Evolutionary conservation across 2,797 vertebrate species (phyloP).

Genomic region (Zalophus californianus): DNA sequence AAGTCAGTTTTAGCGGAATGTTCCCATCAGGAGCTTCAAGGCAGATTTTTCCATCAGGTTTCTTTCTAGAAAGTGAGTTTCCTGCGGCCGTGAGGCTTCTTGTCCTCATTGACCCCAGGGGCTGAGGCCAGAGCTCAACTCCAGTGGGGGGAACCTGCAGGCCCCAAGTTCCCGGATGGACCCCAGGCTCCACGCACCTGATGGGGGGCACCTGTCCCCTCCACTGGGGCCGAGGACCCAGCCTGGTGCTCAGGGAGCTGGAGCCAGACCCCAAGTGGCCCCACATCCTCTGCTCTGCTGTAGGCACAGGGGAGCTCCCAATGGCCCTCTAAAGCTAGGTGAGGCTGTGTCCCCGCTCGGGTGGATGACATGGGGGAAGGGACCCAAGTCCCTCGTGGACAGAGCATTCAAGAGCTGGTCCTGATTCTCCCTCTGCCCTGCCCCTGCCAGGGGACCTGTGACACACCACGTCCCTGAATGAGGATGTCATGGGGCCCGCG

Average conservation of each 20-base stretch:
- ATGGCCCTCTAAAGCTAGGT: too few relatives aligned
- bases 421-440: not conserved
- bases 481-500: not conserved
- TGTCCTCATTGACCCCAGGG: not conserved
- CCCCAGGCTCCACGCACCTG: not conserved
- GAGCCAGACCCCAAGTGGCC: not conserved
- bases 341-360: not conserved
- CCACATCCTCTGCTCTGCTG: too few relatives aligned
- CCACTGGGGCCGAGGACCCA: not conserved
- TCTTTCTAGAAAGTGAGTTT: not conserved
- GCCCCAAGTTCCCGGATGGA: not conserved
- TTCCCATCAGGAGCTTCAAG: not conserved
- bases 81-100: accelerated
- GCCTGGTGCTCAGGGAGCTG: not conserved
- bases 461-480: not conserved
- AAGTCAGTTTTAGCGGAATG: too few relatives aligned
- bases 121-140: not conserved
- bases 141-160: not conserved
- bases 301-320: too few relatives aligned
- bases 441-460: not conserved
- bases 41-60: not conserved
- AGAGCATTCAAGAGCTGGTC: not conserved
- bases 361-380: not conserved
- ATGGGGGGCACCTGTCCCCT: not conserved
- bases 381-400: not conserved